Conservation (phyloP, 2,888 invertebrate genomes). For the Lordiphosa fenestrarum region DNA sequence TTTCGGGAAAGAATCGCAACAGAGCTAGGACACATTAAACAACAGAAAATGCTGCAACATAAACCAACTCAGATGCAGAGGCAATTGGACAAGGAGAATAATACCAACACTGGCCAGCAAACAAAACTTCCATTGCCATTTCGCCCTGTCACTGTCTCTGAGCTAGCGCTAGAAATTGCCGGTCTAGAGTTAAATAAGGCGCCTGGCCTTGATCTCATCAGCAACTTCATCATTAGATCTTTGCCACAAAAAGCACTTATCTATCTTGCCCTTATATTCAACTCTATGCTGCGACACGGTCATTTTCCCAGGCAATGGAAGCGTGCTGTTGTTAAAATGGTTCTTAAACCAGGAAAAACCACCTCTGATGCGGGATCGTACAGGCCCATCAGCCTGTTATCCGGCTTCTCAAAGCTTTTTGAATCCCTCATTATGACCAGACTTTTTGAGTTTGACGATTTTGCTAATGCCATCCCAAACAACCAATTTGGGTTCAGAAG, state of each 20-base stretch:
- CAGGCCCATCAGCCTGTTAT: neutral
- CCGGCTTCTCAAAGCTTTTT: neutral
- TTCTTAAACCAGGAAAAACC: constrained; percentile 2
- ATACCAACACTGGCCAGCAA: no score
- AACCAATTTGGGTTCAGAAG: constrained; percentile 9
- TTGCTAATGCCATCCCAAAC: neutral
- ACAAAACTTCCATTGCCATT: neutral
- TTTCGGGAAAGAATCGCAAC: neutral
- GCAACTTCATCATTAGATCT: neutral
- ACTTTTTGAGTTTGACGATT: neutral
- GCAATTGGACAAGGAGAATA: no score
- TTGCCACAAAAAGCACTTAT: neutral
- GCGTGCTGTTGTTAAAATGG: neutral
- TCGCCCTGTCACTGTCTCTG: neutral
- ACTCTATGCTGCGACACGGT: neutral
- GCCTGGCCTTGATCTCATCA: neutral
- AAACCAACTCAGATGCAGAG: no score
- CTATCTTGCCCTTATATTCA: constrained; percentile 1
- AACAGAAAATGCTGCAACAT: neutral
- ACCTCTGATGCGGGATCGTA: neutral
- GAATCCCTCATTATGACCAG: neutral
- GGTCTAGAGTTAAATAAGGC: neutral
- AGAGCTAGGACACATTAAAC: neutral
- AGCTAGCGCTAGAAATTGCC: neutral
- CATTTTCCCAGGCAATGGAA: neutral